Percentiles rank a stretch among this genome's conserved stretches.
Conservation (phyloP, 2,113 vertebrate species). For the Pongo abelii region DNA sequence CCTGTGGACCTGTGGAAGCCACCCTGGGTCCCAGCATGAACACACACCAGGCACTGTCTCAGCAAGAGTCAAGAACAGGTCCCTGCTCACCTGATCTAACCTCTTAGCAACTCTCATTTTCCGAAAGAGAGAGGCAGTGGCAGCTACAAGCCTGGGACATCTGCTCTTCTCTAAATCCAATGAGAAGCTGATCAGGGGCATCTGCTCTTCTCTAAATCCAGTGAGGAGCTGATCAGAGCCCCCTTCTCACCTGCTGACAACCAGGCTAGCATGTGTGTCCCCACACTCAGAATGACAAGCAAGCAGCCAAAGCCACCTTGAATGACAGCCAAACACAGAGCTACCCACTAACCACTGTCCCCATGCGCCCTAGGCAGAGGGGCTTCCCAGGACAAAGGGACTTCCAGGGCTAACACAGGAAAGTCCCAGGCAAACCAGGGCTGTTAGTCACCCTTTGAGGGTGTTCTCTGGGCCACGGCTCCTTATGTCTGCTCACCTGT, state of each 20-base stretch:
- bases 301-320: neutral
- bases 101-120: neutral
- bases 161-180: neutral
- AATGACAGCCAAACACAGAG: neutral
- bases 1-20: neutral
- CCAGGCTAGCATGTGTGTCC: accelerated
- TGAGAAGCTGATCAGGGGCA: accelerated
- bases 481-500: accelerated
- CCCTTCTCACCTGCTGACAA: too few relatives aligned
- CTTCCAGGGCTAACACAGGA: too few relatives aligned
- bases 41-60: neutral
- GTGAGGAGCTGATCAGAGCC: accelerated
- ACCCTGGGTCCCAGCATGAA: neutral
- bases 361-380: neutral
- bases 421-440: neutral
- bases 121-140: neutral
- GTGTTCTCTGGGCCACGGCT: neutral
- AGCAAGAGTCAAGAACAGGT: neutral
- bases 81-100: neutral
- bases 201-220: neutral
- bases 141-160: too few relatives aligned
- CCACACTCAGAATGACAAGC: neutral
- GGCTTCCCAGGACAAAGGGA: neutral
- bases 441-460: accelerated
- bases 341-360: too few relatives aligned